Base-by-base conservation (phyloP, 2,797 vertebrate genomes). In the Oreochromis grahami region DNA sequence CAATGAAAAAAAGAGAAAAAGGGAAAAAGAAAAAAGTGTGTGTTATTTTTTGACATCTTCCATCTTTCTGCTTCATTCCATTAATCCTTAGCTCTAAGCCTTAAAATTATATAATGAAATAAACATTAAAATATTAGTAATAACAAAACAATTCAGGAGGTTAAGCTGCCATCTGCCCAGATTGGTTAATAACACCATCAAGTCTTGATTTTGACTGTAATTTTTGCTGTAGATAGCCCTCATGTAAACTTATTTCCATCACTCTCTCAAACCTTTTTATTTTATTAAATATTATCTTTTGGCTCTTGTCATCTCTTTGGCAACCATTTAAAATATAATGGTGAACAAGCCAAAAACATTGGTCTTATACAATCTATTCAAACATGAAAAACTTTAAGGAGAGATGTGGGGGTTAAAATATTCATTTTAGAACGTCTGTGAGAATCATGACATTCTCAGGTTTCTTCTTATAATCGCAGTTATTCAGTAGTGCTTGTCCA, bases 141-240 rank as follows among this genome's bases (percentile, higher is more conserved):
- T 84, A 89, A 19, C 26, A 85, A 93, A 93, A 88, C 87, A 86
- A 90, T 80, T 83, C 82, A 82, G 88, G 84, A 89, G 89, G 52
- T 86, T 86, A 51, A 58, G n/a, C 83, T 80, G 84, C 93, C 95
- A 96, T 96, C 94, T 96, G 93, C 88, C 93, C 90, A 74, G 60
- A 91, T 58, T 87, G 78, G 84, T 93, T 94, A 95, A 94, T 94
- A 94, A 94, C 89, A 85, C 86, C 83, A 91, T 93, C 92, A 94
- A 86, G 91, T 80, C 88, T 91, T 94, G 93, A 94, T 91, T 87
- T 86, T 84, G 87, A 82, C 77, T 84, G 77, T 81, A 82, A 85
- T 92, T 86, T 87, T 85, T 81, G 78, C 84, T 45, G 81, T 45
- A 58, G 83, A 83, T 68, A 76, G 79, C 76, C 78, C 84, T 85